phyloP scores from a whole-genome alignment of 2,113 vertebrate species.

The Campylomormyrus tamandua region DNA sequence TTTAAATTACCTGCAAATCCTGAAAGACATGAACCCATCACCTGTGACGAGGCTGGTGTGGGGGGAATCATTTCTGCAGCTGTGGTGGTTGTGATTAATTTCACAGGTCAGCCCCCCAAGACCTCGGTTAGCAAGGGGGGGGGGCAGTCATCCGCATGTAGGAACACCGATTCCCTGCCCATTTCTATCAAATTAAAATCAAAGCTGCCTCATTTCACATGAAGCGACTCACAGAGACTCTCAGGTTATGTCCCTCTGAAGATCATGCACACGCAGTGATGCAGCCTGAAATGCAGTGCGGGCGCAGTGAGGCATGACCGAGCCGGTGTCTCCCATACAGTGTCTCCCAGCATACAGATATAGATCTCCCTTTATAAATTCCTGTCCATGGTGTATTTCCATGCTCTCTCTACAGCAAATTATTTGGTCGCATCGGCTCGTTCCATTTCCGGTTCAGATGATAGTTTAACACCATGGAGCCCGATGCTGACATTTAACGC shows the following conservation, averaged over 20 bases:
- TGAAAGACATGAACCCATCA: conserved; percentile 56
- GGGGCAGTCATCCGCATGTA: conserved; percentile 24
- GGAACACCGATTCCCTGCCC: neutral
- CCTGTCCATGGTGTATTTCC: neutral
- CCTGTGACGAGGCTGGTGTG: conserved; percentile 61
- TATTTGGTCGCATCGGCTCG: conserved; percentile 33
- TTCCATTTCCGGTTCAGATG: conserved; percentile 38
- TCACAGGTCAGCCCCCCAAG: conserved; percentile 62
- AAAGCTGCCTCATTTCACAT: neutral
- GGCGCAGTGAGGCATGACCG: neutral
- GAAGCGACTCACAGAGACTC: neutral
- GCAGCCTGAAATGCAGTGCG: neutral
- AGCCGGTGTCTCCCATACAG: neutral
- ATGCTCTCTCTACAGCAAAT: neutral
- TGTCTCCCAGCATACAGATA: neutral
- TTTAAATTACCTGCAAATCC: conserved; percentile 58
- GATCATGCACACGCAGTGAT: neutral
- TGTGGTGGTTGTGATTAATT: conserved; percentile 65
- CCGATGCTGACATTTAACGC: conserved; percentile 67
- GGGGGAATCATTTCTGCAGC: conserved; percentile 61
- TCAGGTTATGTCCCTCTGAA: no score
- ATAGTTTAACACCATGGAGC: conserved; percentile 42
- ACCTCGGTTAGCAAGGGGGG: conserved; percentile 36
- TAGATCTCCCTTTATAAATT: neutral
- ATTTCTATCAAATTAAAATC: neutral